phyloP scores from a whole-genome alignment of 2,113 vertebrate genomes.

The Hippocampus mohnikei region DNA sequence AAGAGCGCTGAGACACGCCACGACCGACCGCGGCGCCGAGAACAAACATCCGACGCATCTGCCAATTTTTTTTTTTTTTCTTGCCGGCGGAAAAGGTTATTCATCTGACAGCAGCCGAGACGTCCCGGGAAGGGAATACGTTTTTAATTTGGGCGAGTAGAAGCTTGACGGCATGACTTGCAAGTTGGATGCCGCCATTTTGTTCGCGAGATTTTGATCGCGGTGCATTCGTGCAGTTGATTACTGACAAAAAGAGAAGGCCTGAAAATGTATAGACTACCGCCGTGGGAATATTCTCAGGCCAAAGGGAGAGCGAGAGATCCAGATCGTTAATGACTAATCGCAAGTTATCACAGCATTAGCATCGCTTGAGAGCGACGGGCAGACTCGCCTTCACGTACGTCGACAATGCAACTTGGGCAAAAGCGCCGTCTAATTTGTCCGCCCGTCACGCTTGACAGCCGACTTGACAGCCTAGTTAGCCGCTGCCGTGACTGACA shows the following conservation, averaged over 20 bases:
- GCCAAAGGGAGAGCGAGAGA: background rate
- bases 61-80: constrained; percentile 50
- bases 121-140: constrained; percentile 47
- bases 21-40: constrained; percentile 9
- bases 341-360: constrained; percentile 45
- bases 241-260: constrained; percentile 3
- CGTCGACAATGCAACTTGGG: constrained; percentile 51
- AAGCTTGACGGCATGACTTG: constrained; percentile 44
- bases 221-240: constrained; percentile 16
- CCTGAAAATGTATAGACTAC: background rate
- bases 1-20: constrained; percentile 39
- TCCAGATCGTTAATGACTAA: constrained; percentile 36
- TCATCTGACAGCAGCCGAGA: constrained; percentile 46
- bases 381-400: constrained; percentile 40
- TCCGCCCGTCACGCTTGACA: constrained; percentile 53
- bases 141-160: constrained; percentile 20
- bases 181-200: constrained; percentile 37
- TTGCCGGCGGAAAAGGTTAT: constrained; percentile 53
- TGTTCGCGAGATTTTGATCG: constrained; percentile 26
- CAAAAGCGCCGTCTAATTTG: constrained; percentile 65
- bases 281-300: constrained; percentile 23
- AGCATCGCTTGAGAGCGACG: constrained; percentile 38
- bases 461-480: constrained; percentile 55
- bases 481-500: constrained; percentile 52
- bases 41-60: constrained; percentile 36